Evolutionary conservation across 2,113 vertebrate genomes (phyloP), one percentile per base, ranked within the genome.

Genomic region (Phalacrocorax carbo): DNA sequence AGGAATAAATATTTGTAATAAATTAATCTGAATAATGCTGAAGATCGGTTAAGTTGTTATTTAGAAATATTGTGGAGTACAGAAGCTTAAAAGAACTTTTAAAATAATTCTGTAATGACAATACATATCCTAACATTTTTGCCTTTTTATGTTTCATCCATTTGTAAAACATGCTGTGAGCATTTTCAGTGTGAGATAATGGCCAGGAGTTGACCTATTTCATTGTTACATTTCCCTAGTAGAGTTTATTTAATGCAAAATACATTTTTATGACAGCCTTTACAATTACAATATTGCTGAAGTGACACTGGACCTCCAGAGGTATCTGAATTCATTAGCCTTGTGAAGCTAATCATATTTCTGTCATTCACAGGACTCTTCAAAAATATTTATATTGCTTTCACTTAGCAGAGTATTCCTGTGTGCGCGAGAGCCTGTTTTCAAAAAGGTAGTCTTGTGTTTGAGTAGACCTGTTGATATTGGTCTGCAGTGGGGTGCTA

Each of bases 271-370:
- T 95, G 84, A 90, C 75, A 94, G 92, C n/a, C 89, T 95, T 87
- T 80, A 80, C 95, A 90, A 86, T 95, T 97, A 51, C 77, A 87
- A 32, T 95, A 81, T 78, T 96, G 85, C 70, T 82, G 42, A 92
- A 94, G 48, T 96, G 81, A 88, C 92, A 81, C 72, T 38, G 79
- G 58, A 80, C 64, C 65, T 89, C 72, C 58, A 70, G 58, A 92
- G 81, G 60, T 86, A 68, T 94, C 79, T 79, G 95, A 97, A 97
- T 93, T 96, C 86, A 60, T 97, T 97, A 92, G 92, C 85, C 69
- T 88, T 69, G 69, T 83, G 62, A 91, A 95, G 84, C 66, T 88
- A 85, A 90, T 96, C 25, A 23, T 68, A 54, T 86, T 90, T 94
- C 80, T 96, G 77, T 94, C 92, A 65, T 92, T 96, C 58, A 52